These are phyloP conservation scores for Odontomachus brunneus DNA, from an alignment of 1,140 invertebrate genomes.

Conservation along the genomic window DNA sequence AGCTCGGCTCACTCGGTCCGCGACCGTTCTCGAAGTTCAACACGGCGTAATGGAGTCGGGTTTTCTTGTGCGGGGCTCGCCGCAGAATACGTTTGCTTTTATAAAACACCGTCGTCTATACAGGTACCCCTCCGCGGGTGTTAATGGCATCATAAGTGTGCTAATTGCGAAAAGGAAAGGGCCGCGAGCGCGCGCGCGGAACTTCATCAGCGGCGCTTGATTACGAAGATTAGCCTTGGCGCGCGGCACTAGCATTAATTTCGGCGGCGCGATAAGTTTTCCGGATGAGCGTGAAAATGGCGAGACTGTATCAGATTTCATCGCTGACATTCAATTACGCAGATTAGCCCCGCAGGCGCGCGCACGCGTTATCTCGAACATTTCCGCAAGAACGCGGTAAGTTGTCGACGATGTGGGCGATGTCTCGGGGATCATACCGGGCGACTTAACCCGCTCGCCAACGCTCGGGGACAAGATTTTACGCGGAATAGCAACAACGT, in stretches of 20 bases:
- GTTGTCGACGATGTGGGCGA: constrained; percentile 3
- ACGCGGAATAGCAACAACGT: constrained; percentile 30
- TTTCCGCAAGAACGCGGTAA: constrained; percentile 38
- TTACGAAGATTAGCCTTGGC: neutral
- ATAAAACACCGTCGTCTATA: neutral
- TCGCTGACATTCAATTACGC: constrained; percentile 34
- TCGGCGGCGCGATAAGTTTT: neutral
- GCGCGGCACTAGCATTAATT: constrained; percentile 6
- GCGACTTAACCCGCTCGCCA: constrained; percentile 1
- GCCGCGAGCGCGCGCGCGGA: too few relatives aligned
- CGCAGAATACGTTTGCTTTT: neutral
- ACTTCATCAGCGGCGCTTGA: neutral
- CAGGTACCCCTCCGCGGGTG: neutral
- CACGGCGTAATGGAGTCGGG: constrained; percentile 5
- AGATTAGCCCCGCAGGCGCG: neutral
- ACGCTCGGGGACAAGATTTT: constrained; percentile 12
- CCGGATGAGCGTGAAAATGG: constrained; percentile 4
- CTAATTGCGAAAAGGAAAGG: constrained; percentile 10
- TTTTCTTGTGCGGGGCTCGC: constrained; percentile 22
- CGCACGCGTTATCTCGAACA: neutral
- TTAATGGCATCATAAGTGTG: constrained; percentile 4
- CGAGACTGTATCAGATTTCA: constrained; percentile 24
- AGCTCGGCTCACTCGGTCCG: neutral
- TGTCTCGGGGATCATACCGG: neutral
- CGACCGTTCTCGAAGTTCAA: constrained; percentile 11